Conservation (phyloP, 2,888 invertebrate genomes). For the Dichetophora obliterata region DNA sequence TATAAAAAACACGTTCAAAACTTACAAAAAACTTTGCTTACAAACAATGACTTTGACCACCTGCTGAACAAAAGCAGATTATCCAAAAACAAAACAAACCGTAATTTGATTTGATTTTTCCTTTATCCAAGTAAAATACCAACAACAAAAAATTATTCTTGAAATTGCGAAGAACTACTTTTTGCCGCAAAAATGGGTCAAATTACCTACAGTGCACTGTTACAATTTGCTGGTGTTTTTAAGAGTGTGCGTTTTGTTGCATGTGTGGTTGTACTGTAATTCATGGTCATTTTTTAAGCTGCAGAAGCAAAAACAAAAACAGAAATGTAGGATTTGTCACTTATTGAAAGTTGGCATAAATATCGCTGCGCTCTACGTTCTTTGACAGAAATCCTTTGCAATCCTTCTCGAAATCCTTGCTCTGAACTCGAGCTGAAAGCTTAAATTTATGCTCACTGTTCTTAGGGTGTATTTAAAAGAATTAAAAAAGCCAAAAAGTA, state of each 20-base stretch:
- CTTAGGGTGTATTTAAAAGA: background rate
- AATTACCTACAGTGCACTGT: too few species aligned
- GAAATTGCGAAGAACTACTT: too few species aligned
- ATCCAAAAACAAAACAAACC: too few species aligned
- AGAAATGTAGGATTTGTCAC: constrained; percentile 19
- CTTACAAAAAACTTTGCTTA: too few species aligned
- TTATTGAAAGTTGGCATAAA: constrained; percentile 27
- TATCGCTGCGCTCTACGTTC: background rate
- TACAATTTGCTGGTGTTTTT: too few species aligned
- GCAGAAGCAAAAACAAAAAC: constrained; percentile 35
- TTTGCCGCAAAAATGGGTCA: too few species aligned
- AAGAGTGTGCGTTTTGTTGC: constrained; percentile 8
- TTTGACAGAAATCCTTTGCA: background rate
- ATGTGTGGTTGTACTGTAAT: constrained; percentile 50
- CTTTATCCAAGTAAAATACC: too few species aligned
- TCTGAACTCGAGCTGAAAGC: background rate
- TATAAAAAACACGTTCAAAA: too few species aligned
- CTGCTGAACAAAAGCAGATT: too few species aligned
- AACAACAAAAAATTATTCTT: too few species aligned
- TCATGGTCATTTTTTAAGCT: constrained; percentile 56
- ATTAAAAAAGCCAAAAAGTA: constrained; percentile 17
- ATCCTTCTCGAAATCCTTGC: background rate
- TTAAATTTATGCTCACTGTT: background rate
- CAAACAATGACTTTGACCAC: too few species aligned
- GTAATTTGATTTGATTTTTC: too few species aligned